Conservation (phyloP, 2,888 invertebrate genomes). For the Heliconius sara region DNA sequence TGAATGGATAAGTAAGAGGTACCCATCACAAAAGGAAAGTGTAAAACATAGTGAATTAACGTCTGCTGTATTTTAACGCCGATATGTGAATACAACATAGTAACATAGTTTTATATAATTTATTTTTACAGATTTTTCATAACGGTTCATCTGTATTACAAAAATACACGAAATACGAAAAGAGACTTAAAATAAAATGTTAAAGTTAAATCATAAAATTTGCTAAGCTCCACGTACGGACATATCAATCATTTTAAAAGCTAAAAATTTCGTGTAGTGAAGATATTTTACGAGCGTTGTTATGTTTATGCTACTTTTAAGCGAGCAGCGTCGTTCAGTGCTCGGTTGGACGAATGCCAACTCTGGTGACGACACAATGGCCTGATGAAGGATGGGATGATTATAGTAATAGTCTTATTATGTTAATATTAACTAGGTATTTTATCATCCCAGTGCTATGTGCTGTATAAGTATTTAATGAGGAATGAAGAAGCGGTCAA, state of each 20-base stretch:
- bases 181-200: neutral
- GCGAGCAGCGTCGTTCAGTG: constrained; percentile 15
- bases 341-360: constrained; percentile 31
- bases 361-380: constrained; percentile 14
- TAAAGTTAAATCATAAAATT: constrained; percentile 3
- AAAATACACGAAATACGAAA: neutral
- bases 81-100: too few relatives aligned
- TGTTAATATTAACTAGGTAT: constrained; percentile 25
- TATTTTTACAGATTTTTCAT: too few relatives aligned
- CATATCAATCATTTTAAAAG: constrained; percentile 29
- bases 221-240: neutral
- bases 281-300: constrained; percentile 26
- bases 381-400: constrained; percentile 3
- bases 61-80: too few relatives aligned
- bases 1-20: too few relatives aligned
- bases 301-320: constrained; percentile 24
- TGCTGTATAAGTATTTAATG: constrained; percentile 15
- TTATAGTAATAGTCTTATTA: constrained; percentile 16
- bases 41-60: too few relatives aligned
- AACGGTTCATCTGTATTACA: neutral
- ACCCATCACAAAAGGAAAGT: too few relatives aligned
- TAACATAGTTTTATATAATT: too few relatives aligned
- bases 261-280: constrained; percentile 21
- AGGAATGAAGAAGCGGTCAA: constrained; percentile 20
- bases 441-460: constrained; percentile 20